These are phyloP conservation scores for Aphelenchoides bicaudatus DNA, from an alignment of 2,888 invertebrate species.

Conservation along the genomic window DNA sequence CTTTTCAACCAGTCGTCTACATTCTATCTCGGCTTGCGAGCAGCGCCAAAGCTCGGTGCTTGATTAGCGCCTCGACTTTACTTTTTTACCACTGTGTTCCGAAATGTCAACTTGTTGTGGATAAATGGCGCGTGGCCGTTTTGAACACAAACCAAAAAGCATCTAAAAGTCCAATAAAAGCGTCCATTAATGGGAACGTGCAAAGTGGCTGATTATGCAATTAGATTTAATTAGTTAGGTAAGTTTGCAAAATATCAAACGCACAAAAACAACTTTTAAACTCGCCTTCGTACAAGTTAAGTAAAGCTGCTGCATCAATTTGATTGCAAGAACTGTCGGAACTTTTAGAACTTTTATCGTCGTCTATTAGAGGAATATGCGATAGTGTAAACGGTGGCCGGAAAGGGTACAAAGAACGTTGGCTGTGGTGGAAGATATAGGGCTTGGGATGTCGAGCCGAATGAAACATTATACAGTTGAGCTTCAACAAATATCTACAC, in stretches of 20 bases:
- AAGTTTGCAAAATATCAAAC: not conserved
- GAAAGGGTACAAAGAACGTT: constrained; percentile 18
- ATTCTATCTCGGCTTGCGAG: too few relatives aligned
- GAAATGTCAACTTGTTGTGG: not conserved
- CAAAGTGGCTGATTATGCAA: not conserved
- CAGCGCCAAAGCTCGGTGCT: too few relatives aligned
- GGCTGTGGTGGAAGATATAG: constrained; percentile 3
- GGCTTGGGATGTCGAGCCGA: not conserved
- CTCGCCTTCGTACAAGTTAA: constrained; percentile 30
- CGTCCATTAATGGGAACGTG: not conserved
- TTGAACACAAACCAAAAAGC: not conserved
- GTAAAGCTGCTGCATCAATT: constrained; percentile 25
- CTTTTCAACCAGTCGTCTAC: too few relatives aligned
- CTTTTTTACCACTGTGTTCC: too few relatives aligned
- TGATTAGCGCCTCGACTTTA: too few relatives aligned
- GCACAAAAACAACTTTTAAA: not conserved
- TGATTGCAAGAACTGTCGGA: constrained; percentile 22
- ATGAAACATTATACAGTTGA: too few relatives aligned
- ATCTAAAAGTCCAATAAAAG: not conserved
- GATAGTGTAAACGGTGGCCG: constrained; percentile 13
- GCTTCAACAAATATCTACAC: too few relatives aligned
- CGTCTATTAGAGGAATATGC: constrained; percentile 17
- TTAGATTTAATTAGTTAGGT: too few relatives aligned
- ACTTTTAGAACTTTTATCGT: not conserved
- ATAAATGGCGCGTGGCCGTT: not conserved